These are phyloP conservation scores for Bathynomus jamesi DNA, from an alignment of 1,140 invertebrate species.

Conservation along the genomic window DNA sequence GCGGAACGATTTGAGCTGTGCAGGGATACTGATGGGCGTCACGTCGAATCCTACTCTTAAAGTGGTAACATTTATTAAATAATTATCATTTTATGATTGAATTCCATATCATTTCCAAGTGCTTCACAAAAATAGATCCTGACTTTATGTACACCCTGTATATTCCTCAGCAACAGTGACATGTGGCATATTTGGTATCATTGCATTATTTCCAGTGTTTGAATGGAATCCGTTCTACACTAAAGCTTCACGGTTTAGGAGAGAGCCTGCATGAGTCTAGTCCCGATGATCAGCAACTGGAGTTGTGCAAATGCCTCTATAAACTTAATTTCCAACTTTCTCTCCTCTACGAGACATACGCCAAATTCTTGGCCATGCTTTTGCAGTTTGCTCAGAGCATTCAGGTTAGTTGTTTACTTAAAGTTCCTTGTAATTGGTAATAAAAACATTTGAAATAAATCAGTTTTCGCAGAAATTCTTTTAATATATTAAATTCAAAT, in stretches of 20 bases:
- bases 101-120: too few species aligned
- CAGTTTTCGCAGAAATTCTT: too few species aligned
- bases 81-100: too few species aligned
- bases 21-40: too few species aligned
- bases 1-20: too few species aligned
- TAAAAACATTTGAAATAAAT: not conserved
- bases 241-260: conserved; percentile 62
- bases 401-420: conserved; percentile 13
- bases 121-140: too few species aligned
- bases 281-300: conserved; percentile 52
- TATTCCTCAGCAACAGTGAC: too few species aligned
- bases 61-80: too few species aligned
- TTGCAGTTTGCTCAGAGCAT: conserved; percentile 23
- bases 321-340: conserved; percentile 90
- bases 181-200: too few species aligned
- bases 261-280: conserved; percentile 48
- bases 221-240: conserved; percentile 61
- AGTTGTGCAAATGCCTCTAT: conserved; percentile 75
- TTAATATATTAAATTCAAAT: not conserved
- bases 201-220: conserved; percentile 57
- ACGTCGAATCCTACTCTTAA: too few species aligned
- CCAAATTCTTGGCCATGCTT: conserved; percentile 63
- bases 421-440: not conserved
- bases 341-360: conserved; percentile 79
- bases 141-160: too few species aligned